Base-by-base conservation (phyloP, 2,888 invertebrate species). In the Rhimphoctona megacephalus region DNA sequence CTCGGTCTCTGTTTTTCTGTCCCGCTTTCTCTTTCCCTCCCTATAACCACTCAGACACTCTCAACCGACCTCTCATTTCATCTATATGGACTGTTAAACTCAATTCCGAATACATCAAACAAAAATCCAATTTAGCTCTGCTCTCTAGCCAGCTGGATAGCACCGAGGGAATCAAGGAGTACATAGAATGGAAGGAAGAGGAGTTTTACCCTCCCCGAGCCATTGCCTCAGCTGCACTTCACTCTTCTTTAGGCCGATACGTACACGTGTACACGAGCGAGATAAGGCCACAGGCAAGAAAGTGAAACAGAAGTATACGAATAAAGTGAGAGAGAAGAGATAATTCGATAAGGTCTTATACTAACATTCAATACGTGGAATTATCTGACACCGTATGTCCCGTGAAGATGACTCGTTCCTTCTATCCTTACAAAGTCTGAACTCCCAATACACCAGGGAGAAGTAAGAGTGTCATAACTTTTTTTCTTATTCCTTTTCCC, bases 291-390 rank as follows among this genome's bases (percentile, higher is more conserved):
- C 49, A 64, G 74, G 57, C 74, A 43, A 52, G 17, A 36, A 64
- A 81, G 74, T 17, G 25, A 79, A 86, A 88, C 57, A 67, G 77
- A 78, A 22, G 73, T 67, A 73, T 64, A 77, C 72, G 77, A 69
- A 61, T 69, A 77, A 72, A 84, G 64, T 69, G 67, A 72, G 72
- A 77, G 39, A 87, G 84, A 83, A 80, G 83, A 76, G 90, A 90
- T 92, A 92, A 92, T 91, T 92, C 89, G 89, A 92, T 92, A 90
- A 90, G 89, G 84, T 86, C 82, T 90, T 88, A 64, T 84, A 81
- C 88, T 89, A 90, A 89, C 90, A 90, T 90, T 91, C 89, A 89
- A 91, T 91, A 90, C 89, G 87, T 89, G 78, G 89, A 81, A 89
- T 91, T 90, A 90, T 91, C 89, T 83, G 87, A 88, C 87, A 82